These are phyloP conservation scores for Sinocyclocheilus anophthalmus DNA, from an alignment of 2,113 vertebrate genomes.

Conservation along the genomic window DNA sequence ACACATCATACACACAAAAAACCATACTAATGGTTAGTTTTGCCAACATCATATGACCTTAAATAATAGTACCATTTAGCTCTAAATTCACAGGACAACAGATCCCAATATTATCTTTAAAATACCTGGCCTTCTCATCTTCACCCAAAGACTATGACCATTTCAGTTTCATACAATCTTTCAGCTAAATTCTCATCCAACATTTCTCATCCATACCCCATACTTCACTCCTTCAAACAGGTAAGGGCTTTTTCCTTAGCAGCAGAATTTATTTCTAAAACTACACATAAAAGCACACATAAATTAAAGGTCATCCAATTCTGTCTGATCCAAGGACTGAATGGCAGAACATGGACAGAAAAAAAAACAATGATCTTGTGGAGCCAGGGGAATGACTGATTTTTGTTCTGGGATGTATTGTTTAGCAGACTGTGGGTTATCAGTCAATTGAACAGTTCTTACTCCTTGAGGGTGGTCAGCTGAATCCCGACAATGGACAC, in stretches of 20 bases:
- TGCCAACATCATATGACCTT: too few species aligned
- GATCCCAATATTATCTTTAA: too few species aligned
- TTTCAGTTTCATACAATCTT: too few species aligned
- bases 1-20: too few species aligned
- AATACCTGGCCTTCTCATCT: neutral
- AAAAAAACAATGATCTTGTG: slow-evolving; percentile 24
- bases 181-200: too few species aligned
- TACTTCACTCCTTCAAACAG: neutral
- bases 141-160: neutral
- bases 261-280: slow-evolving; percentile 65
- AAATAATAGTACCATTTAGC: too few species aligned
- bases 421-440: slow-evolving; percentile 53
- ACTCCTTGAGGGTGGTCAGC: slow-evolving; percentile 21
- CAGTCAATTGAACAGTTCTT: slow-evolving; percentile 67
- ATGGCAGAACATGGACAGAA: too few species aligned
- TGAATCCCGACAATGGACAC: neutral
- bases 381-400: slow-evolving; percentile 63
- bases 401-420: slow-evolving; percentile 57
- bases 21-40: too few species aligned
- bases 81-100: too few species aligned
- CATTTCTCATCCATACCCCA: slow-evolving; percentile 30
- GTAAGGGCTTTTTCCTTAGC: slow-evolving; percentile 58
- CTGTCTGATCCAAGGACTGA: slow-evolving; percentile 71
- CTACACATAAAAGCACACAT: slow-evolving; percentile 70
- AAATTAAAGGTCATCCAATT: slow-evolving; percentile 50